phyloP scores from a whole-genome alignment of 2,113 vertebrate species.

The Silurus glanis region DNA sequence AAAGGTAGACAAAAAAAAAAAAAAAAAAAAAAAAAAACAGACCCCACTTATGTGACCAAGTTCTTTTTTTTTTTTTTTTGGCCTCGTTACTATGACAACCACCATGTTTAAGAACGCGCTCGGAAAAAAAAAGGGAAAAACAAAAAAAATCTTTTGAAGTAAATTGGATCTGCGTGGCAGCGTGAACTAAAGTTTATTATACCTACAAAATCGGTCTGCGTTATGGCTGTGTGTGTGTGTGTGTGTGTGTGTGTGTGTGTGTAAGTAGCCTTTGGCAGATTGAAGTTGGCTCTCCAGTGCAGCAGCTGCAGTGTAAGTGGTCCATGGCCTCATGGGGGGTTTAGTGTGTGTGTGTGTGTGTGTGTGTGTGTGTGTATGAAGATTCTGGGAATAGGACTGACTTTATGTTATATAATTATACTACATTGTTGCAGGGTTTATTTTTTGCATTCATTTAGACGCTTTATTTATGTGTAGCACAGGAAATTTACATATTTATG shows the following conservation, averaged over 20 bases:
- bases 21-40: no score
- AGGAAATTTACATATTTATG: neutral
- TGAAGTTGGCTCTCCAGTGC: slow-evolving; percentile 32
- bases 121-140: neutral
- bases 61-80: no score
- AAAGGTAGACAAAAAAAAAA: neutral
- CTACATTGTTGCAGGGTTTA: neutral
- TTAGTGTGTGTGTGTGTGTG: slow-evolving; percentile 14
- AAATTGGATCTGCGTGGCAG: neutral
- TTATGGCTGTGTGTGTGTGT: slow-evolving; percentile 6
- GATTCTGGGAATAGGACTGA: slow-evolving; percentile 2
- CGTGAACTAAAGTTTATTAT: slow-evolving; percentile 9
- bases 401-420: neutral
- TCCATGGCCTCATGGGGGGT: neutral
- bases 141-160: neutral
- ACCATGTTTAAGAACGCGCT: neutral
- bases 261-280: slow-evolving; percentile 41
- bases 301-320: slow-evolving; percentile 39
- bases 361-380: slow-evolving; percentile 35
- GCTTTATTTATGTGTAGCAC: neutral
- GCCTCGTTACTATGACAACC: slow-evolving; percentile 10
- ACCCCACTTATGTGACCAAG: no score
- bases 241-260: slow-evolving; percentile 22
- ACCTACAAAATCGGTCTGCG: neutral
- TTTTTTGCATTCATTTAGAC: neutral